Base-by-base conservation (phyloP, 1,140 invertebrate genomes). In the Aphidius ervi region DNA sequence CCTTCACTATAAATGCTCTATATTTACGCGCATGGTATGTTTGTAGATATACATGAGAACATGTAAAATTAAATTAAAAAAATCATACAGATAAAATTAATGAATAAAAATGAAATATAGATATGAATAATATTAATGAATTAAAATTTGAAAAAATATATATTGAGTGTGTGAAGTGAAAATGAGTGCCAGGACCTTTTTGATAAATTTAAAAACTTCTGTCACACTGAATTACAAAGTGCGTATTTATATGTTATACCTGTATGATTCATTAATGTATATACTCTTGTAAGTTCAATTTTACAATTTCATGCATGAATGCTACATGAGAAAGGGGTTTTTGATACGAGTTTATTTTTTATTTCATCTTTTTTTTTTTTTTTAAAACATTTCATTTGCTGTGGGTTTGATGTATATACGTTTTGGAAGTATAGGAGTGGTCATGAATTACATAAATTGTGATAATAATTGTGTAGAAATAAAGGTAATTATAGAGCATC, bases 21-120 rank as follows among this genome's bases (percentile, higher is more conserved):
- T 74, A 73, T 74, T 72, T 74, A 72, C 70, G 71, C 68, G 16
- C 16, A 72, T 68, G 71, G 65, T 70, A 73, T 68, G 70, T 66
- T 69, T 70, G 67, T 66, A 67, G 54, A 61, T 62, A 46, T 9
- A 52, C 41, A 8, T n/a, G 48, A 46, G 56, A 56, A 43, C 10
- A 37, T 48, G 47, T 49, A 45, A 10, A 43, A 47, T 16, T 16
- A 39, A 39, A 31, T 1, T 31, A 1, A 31, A 3, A 31, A 31
- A 31, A 31, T 41, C 40, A 43, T n/a, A 23, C 52, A 37, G 6
- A 10, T 45, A 39, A 39, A 4, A 53, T 16, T 31, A 8, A 1
- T 10, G 50, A 46, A 45, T 46, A 5, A 59, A 52, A 59, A 47
- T 46, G 41, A 53, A 31, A 58, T 16, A 16, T 46, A 23, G 63